Percentiles rank a stretch among this genome's conserved stretches.
phyloP scores from a whole-genome alignment of 2,797 vertebrate genomes.

The Sparidentex hasta region DNA sequence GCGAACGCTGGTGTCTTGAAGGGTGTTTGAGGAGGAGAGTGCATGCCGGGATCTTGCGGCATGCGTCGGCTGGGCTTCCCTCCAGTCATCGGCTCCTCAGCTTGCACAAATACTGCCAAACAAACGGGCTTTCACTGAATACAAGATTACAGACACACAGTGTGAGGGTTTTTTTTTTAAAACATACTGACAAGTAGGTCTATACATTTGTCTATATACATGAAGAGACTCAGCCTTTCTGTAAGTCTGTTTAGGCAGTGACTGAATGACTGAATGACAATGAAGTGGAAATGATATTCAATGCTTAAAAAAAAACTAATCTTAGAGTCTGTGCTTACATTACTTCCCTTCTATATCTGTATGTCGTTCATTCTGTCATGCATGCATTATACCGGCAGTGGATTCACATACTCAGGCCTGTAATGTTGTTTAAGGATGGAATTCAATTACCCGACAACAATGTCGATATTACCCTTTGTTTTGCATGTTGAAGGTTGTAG shows the following conservation, averaged over 20 bases:
- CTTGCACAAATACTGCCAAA: conserved; percentile 28
- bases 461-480: not conserved
- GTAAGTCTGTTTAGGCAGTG: not conserved
- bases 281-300: not conserved
- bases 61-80: conserved; percentile 51
- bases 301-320: not conserved
- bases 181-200: not conserved
- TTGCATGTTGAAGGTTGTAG: not conserved
- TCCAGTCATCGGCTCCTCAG: conserved; percentile 7
- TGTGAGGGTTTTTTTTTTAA: not conserved
- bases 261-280: not conserved
- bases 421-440: not conserved
- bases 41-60: conserved; percentile 65
- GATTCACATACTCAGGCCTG: conserved; percentile 2
- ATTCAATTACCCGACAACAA: conserved; percentile 1
- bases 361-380: not conserved
- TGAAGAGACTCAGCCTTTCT: not conserved
- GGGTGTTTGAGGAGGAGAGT: conserved; percentile 12
- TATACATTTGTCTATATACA: not conserved
- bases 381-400: not conserved
- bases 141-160: not conserved
- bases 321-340: not conserved
- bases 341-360: not conserved
- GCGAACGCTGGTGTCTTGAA: not conserved
- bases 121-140: not conserved